A percentile compares a stretch with the other conserved stretches of the same genome.
These are phyloP conservation scores for Cebidichthys violaceus DNA, from an alignment of 2,113 vertebrate species.

Conservation along the genomic window DNA sequence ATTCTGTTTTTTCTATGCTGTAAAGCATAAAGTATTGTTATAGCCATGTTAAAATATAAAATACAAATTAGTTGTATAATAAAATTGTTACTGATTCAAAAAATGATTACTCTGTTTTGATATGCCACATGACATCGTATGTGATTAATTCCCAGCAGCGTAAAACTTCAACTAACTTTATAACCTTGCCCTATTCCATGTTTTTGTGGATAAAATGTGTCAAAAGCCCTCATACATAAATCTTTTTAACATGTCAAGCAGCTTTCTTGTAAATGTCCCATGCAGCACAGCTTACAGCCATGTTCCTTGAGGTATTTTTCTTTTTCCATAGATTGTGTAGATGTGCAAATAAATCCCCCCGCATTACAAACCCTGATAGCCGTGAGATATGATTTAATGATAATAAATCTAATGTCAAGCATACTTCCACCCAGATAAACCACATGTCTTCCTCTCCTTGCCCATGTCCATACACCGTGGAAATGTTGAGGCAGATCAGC, in stretches of 20 bases:
- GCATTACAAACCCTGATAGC: constrained; percentile 62
- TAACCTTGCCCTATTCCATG: constrained; percentile 16
- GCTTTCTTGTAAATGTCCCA: constrained; percentile 31
- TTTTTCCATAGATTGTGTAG: constrained; percentile 52
- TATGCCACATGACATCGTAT: background rate
- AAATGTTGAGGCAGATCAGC: constrained; percentile 59
- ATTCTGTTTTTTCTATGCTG: background rate
- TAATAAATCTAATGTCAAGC: constrained; percentile 71
- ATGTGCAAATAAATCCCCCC: constrained; percentile 58
- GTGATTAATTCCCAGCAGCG: constrained; percentile 2
- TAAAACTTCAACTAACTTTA: background rate
- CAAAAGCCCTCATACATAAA: constrained; percentile 25
- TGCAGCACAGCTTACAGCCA: constrained; percentile 20
- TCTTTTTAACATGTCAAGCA: constrained; percentile 38
- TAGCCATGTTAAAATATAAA: background rate
- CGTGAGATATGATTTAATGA: constrained; percentile 71
- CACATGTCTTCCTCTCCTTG: constrained; percentile 48
- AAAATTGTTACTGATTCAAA: background rate
- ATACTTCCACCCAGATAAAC: constrained; percentile 55
- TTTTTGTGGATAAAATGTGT: constrained; percentile 30
- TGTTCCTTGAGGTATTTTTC: constrained; percentile 35
- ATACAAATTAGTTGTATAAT: background rate
- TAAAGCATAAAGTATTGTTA: background rate
- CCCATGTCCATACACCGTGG: constrained; percentile 47
- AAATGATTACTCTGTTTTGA: background rate